Conservation (phyloP, 2,113 vertebrate genomes). For the Tetrao urogallus region DNA sequence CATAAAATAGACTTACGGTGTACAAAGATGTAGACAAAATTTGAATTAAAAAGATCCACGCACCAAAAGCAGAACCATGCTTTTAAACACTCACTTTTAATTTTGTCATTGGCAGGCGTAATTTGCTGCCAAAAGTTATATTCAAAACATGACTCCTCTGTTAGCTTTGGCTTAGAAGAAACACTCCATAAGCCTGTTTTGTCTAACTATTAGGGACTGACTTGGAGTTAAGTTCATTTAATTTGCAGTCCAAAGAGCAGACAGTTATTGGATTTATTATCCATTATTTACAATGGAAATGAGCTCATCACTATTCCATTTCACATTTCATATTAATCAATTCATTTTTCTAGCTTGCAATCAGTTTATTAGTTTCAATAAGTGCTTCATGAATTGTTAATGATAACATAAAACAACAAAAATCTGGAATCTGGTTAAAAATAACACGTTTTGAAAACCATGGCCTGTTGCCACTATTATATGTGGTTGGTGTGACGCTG, state of each 20-base stretch:
- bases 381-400: constrained; percentile 43
- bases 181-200: not conserved
- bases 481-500: not conserved
- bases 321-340: constrained; percentile 32
- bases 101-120: rapidly evolving
- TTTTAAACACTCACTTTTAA: not conserved
- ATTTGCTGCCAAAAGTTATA: not conserved
- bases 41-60: not conserved
- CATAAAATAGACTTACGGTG: not conserved
- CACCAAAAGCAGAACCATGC: not conserved
- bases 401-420: not conserved
- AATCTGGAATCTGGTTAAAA: constrained; percentile 4
- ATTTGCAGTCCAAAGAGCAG: constrained; percentile 6
- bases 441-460: not conserved
- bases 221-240: not conserved
- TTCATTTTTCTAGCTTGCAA: constrained; percentile 44
- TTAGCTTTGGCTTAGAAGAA: not conserved
- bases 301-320: constrained; percentile 44
- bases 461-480: not conserved
- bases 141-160: not conserved
- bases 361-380: constrained; percentile 58
- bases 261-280: constrained; percentile 11
- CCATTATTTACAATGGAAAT: constrained; percentile 53
- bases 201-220: not conserved
- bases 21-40: not conserved